Evolutionary conservation across 2,797 vertebrate species (phyloP).

Genomic region (Sebastes taczanowskii): DNA sequence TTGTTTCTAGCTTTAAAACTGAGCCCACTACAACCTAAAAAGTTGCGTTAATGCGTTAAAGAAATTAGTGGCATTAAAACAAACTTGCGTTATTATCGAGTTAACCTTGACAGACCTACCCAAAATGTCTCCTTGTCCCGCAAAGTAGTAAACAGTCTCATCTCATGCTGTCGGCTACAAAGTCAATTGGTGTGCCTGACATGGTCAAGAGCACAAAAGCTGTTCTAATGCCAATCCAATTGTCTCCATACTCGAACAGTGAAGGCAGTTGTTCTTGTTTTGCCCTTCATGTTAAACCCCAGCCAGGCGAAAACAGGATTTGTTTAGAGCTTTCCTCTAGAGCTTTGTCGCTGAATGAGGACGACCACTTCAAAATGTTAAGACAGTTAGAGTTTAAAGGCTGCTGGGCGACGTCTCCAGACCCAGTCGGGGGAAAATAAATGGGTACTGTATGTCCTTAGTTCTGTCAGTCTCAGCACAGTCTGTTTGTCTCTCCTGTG

Average conservation of each 20-base stretch:
- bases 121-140: constrained; percentile 6
- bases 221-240: constrained; percentile 54
- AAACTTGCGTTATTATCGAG: too few relatives aligned
- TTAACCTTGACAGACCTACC: too few relatives aligned
- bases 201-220: constrained; percentile 56
- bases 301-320: constrained; percentile 56
- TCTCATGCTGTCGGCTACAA: constrained; percentile 26
- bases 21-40: too few relatives aligned
- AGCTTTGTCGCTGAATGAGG: constrained; percentile 43
- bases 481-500: neutral
- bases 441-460: neutral
- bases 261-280: constrained; percentile 49
- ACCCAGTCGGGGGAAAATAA: neutral
- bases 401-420: constrained; percentile 11
- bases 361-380: constrained; percentile 26
- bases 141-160: constrained; percentile 6
- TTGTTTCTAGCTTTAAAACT: too few relatives aligned
- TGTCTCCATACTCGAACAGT: constrained; percentile 40
- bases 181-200: constrained; percentile 37
- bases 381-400: constrained; percentile 12
- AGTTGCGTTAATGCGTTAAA: too few relatives aligned
- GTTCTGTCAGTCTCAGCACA: neutral
- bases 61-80: too few relatives aligned
- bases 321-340: constrained; percentile 56
- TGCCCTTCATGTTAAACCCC: constrained; percentile 55